Base-by-base conservation (phyloP, 2,113 vertebrate genomes). In the Podarcis muralis region DNA sequence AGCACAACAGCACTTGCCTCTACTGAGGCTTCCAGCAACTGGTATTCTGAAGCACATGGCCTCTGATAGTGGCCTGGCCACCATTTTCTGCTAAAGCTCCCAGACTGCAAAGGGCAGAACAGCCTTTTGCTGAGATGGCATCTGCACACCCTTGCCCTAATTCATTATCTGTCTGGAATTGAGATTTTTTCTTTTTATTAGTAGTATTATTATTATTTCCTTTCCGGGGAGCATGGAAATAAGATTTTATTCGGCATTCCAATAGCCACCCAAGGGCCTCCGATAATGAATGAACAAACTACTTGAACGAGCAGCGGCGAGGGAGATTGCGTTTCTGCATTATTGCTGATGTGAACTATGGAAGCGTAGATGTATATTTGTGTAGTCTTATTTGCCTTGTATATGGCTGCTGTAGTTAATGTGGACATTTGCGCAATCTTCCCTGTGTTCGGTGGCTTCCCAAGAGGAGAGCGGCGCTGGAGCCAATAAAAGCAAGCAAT, bases 371-470 rank as follows among this genome's bases (percentile, higher is more conserved):
- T 78, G 68, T 83, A 74, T 84, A 84, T 88, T 88, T 78, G 87
- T 68, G 62, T 43, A 43, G 23, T 68, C 62, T 68, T 77, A 83
- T 88, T 88, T 83, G 81, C 81, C 87, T 83, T 83, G 87, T 88
- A 77, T 84, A 83, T 68, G 81, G 87, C 72, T 57, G 87, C 65
- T 48, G 72, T 76, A 83, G 81, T 83, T 83, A 83, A 88, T 88
- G 81, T 88, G 87, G 87, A 84, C 87, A 83, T 88, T 88, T 88
- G 87, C 23, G 53, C 81, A 37, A 83, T 88, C 72, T 76, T 83
- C 81, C 81, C 72, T 9, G 40, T 4, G 59, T 69, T 88, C 40
- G 4, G 59, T 27, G n/a, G 25, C 87, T 78, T 88, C 87, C 81
- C 87, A 75, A 48, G 69, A 88, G 87, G 37, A 66, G 81, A 23